A percentile compares a stretch with the other conserved stretches of the same genome.
phyloP scores from a whole-genome alignment of 2,113 vertebrate genomes.

The Felis chaus region DNA sequence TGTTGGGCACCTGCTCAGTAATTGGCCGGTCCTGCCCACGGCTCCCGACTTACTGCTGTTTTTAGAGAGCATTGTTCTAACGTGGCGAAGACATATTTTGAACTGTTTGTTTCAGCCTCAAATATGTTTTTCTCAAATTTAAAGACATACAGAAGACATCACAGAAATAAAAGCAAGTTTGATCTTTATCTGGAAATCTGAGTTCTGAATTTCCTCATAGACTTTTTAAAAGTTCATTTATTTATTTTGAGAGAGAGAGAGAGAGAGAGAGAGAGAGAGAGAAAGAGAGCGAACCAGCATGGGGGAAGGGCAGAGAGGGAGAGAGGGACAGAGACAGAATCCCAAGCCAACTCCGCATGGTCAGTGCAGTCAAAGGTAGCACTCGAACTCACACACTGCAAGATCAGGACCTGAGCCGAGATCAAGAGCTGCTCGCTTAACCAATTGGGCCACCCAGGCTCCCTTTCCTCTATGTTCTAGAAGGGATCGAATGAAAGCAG shows the following conservation, averaged over 20 bases:
- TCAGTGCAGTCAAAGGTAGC: no score
- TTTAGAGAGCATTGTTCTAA: neutral
- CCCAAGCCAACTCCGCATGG: no score
- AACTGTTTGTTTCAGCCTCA: neutral
- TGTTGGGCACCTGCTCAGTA: neutral
- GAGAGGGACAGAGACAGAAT: no score
- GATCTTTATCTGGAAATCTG: neutral
- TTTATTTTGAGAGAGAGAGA: no score
- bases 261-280: no score
- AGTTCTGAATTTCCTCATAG: neutral
- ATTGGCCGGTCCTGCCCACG: rapidly evolving
- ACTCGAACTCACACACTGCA: no score
- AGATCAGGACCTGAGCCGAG: no score
- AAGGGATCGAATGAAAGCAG: neutral
- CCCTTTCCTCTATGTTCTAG: neutral
- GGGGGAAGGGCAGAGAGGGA: no score
- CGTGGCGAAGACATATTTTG: neutral
- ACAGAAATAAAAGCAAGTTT: neutral
- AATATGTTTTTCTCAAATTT: neutral
- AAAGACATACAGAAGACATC: neutral
- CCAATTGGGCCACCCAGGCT: no score
- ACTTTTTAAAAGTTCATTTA: no score
- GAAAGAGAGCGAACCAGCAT: no score
- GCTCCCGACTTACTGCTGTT: rapidly evolving
- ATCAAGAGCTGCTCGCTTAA: no score